A percentile compares a stretch with the other conserved stretches of the same genome.
phyloP scores from a whole-genome alignment of 2,888 invertebrate species.

The Ectropis crepuscularia region DNA sequence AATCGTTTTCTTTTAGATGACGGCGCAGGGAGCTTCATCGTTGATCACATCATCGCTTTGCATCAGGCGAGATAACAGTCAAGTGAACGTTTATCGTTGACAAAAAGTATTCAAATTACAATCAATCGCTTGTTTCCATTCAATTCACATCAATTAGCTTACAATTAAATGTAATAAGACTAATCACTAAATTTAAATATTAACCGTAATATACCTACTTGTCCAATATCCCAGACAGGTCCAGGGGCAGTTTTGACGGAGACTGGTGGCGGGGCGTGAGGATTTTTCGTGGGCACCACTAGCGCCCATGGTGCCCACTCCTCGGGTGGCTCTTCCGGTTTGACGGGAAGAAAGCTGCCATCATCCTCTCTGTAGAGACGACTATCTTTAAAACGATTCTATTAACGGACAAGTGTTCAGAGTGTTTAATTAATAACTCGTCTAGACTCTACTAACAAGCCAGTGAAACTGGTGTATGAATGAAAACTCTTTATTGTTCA shows the following conservation, averaged over 20 bases:
- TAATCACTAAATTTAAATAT: background rate
- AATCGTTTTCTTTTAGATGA: no score
- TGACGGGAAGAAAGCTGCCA: slow-evolving; percentile 43
- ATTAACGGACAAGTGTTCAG: background rate
- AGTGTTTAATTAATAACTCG: background rate
- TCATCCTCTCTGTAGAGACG: slow-evolving; percentile 56
- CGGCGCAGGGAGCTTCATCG: no score
- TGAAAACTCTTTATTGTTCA: no score
- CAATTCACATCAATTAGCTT: no score
- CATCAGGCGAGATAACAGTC: no score
- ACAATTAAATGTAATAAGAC: no score
- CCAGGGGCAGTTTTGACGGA: slow-evolving; percentile 65
- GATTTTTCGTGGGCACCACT: slow-evolving; percentile 65
- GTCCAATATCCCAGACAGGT: slow-evolving; percentile 76
- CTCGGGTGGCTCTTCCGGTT: slow-evolving; percentile 60
- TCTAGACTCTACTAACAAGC: background rate
- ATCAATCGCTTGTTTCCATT: no score
- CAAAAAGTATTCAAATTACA: no score
- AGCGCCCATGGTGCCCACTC: slow-evolving; percentile 77
- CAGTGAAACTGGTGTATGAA: background rate
- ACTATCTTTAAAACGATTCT: background rate
- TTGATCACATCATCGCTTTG: no score
- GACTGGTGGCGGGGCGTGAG: slow-evolving; percentile 74
- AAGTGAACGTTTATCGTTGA: no score
- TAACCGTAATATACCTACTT: slow-evolving; percentile 51